A percentile compares a stretch with the other conserved stretches of the same genome.
Conservation (phyloP, 1,140 invertebrate species). For the Nasonia vitripennis region DNA sequence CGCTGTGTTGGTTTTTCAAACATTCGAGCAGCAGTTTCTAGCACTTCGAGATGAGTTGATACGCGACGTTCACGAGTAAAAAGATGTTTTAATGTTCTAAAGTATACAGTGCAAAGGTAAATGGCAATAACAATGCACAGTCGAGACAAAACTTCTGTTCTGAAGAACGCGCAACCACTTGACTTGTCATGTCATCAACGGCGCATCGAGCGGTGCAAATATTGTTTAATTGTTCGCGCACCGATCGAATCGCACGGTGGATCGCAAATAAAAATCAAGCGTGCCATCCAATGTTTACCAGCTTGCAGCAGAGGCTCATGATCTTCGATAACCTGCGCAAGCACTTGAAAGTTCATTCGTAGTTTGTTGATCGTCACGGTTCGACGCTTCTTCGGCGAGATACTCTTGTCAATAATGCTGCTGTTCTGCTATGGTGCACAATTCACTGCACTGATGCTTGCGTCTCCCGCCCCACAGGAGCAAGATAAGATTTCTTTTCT, state of each 20-base stretch:
- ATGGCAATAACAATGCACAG: too few species aligned
- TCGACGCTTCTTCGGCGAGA: constrained; percentile 29
- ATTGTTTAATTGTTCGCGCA: constrained; percentile 19
- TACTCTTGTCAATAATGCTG: constrained; percentile 44
- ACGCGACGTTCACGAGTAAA: too few species aligned
- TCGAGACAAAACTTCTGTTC: too few species aligned
- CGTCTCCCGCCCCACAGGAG: not conserved
- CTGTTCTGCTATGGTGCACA: not conserved
- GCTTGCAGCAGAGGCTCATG: constrained; percentile 34
- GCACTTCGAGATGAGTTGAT: too few species aligned
- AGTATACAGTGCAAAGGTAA: too few species aligned
- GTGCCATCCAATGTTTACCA: constrained; percentile 26
- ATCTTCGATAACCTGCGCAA: constrained; percentile 52
- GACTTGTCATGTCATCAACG: too few species aligned
- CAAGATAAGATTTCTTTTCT: constrained; percentile 48
- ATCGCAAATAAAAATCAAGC: constrained; percentile 18
- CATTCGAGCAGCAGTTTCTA: too few species aligned
- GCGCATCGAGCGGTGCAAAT: not conserved
- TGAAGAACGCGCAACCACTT: too few species aligned
- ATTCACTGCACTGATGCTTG: not conserved
- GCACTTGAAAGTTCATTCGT: constrained; percentile 52
- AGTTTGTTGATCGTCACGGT: constrained; percentile 46
- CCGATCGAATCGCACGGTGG: constrained; percentile 9
- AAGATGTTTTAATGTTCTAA: too few species aligned
- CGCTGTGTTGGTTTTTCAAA: too few species aligned